These are phyloP conservation scores for Ylistrum balloti DNA, from an alignment of 1,140 invertebrate genomes.

Conservation along the genomic window DNA sequence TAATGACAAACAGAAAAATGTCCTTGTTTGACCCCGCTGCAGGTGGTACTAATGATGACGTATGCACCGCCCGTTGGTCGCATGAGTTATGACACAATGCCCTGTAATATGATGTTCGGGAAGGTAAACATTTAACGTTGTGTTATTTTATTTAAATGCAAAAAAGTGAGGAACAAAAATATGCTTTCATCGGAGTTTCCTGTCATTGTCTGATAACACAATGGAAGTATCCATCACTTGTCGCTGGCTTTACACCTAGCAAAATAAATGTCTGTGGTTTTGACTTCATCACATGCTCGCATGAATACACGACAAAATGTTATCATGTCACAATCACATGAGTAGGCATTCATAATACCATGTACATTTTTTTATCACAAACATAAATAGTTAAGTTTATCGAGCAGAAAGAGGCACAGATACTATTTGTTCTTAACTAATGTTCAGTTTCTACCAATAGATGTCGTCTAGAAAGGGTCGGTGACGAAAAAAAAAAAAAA, in stretches of 20 bases:
- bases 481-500: no score
- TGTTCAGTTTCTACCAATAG: no score
- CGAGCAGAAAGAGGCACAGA: no score
- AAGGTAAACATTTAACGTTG: not conserved
- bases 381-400: no score
- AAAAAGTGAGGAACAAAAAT: not conserved
- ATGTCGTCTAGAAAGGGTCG: no score
- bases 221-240: not conserved
- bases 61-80: not conserved
- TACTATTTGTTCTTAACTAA: no score
- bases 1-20: no score
- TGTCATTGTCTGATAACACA: not conserved
- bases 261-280: not conserved
- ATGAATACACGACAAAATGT: no score
- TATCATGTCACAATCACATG: no score
- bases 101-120: not conserved
- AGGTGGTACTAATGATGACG: slow-evolving; percentile 12
- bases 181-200: not conserved
- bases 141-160: not conserved
- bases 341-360: no score
- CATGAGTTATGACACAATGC: not conserved
- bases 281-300: no score
- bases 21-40: not conserved
- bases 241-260: not conserved
- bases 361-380: no score